Conservation (phyloP, 2,797 vertebrate genomes). For the Morelia viridis region DNA sequence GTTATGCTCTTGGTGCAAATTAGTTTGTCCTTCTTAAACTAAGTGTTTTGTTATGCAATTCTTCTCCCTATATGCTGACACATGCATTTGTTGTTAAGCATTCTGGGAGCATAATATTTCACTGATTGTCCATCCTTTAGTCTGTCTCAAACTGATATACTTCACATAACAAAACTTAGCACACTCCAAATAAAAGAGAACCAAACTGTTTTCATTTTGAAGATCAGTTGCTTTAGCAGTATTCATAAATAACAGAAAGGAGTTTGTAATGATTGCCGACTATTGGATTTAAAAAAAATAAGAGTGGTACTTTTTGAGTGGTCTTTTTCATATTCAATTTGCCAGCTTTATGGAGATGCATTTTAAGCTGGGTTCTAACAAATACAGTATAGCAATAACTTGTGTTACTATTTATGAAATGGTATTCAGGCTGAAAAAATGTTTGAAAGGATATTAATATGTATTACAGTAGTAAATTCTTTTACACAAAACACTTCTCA, state of each 20-base stretch:
- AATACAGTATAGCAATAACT: neutral
- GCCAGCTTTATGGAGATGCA: neutral
- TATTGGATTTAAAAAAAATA: neutral
- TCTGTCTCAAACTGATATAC: neutral
- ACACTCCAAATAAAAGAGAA: neutral
- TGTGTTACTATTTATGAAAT: no score
- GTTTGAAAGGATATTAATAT: neutral
- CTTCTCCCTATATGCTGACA: neutral
- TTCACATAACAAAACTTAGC: neutral
- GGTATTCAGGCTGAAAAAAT: neutral
- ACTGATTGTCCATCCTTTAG: neutral
- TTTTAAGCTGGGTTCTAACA: neutral
- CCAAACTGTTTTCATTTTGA: neutral
- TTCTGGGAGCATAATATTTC: neutral
- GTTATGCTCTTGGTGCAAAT: neutral
- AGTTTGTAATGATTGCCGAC: neutral
- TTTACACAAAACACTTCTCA: neutral
- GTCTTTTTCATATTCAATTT: neutral
- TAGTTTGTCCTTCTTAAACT: neutral
- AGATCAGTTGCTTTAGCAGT: neutral
- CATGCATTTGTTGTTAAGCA: neutral
- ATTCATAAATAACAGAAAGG: neutral
- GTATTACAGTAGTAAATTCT: neutral
- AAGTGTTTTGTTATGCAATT: neutral
- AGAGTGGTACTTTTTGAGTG: neutral